Base-by-base conservation (phyloP, 2,888 invertebrate species). In the Phoenoteleia sp. region DNA sequence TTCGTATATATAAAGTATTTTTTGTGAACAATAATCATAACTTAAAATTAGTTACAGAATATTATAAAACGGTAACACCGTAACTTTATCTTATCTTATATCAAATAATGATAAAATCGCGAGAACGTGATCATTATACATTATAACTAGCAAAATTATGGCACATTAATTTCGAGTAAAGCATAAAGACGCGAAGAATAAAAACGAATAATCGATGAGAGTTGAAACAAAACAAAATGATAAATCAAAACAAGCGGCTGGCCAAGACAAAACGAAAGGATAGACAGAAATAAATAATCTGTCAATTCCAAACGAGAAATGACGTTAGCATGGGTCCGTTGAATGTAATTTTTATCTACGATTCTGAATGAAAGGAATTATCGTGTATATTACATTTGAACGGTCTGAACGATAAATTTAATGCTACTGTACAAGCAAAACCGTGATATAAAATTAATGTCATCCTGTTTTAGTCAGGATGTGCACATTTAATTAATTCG, bases 401-500 rank as follows among this genome's bases (percentile, higher is more conserved):
- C 19, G 3, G 25, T n/a, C n/a, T n/a, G 39, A 25, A 71, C 27
- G 13, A 66, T 66, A 47, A 66, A 66, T 66, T 21, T n/a, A 45
- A 13, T n/a, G 29, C 11, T 4, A 52, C 13, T 39, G 25, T n/a
- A 54, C 56, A 27, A 42, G 23, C 25, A 27, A 33, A 15, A 45
- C 19, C 47, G 58, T 29, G 56, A 13, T 56, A 29, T 56, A 56
- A 58, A 71, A 71, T 56, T 54, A 42, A 56, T 45, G 71, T 45
- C 42, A 45, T 56, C 54, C 19, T 9, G 56, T 36, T 71, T 42
- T 29, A 42, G 29, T 56, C 58, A n/a, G n/a, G 71, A 72, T 58
- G 47, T 58, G 58, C 45, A 42, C 27, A 19, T 29, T 56, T 71
- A 56, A 71, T 71, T 71, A 45, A 69, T 69, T 69, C 11, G 45